These are phyloP conservation scores for Onychomys torridus DNA, from an alignment of 2,797 vertebrate genomes.

Conservation along the genomic window DNA sequence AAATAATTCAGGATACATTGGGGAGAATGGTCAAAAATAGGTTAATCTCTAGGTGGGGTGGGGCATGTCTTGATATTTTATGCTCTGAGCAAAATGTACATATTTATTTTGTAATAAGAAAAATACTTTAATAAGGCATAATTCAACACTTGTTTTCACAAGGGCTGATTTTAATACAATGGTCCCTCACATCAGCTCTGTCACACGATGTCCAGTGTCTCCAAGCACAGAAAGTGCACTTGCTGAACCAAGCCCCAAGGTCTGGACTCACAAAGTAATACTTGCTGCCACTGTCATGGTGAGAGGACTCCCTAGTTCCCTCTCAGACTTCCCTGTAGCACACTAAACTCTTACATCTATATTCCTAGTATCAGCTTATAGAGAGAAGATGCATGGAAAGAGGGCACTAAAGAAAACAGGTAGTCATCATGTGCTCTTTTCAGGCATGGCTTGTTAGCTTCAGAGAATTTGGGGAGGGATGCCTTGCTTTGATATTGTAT, in stretches of 20 bases:
- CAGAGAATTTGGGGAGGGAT: not conserved
- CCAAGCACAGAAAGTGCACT: not conserved
- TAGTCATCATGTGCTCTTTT: not conserved
- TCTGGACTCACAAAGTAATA: not conserved
- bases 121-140: not conserved
- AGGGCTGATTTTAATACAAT: not conserved
- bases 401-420: not conserved
- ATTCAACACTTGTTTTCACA: slow-evolving; percentile 15
- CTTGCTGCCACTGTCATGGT: not conserved
- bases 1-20: not conserved
- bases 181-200: not conserved
- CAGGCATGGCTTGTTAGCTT: not conserved
- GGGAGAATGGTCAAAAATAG: not conserved
- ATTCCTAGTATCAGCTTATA: not conserved
- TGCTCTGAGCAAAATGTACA: slow-evolving; percentile 13
- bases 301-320: not conserved
- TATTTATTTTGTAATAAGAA: not conserved
- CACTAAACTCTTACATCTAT: fast-evolving
- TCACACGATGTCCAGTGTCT: not conserved
- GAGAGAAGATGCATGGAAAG: not conserved
- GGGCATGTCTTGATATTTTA: not conserved
- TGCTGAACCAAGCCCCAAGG: not conserved
- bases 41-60: not conserved
- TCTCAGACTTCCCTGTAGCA: not conserved
- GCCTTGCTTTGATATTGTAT: not conserved